Evolutionary conservation across 64 coral and sea anemone species (phyloP), one percentile per base, ranked within the genome.

Genomic region (Stichodactyla mertensii): DNA sequence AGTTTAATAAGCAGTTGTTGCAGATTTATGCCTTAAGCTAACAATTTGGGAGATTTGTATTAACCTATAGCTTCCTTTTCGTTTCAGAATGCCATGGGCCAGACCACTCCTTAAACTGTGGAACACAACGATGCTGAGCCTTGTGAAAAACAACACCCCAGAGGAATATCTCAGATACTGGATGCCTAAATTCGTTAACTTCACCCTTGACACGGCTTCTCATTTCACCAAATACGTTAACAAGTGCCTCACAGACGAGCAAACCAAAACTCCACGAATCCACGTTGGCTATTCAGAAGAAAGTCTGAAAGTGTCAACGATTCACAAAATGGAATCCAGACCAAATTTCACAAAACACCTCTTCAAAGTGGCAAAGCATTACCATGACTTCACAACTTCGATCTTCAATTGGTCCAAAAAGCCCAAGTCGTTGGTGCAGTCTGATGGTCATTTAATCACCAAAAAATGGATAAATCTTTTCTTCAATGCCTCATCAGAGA

Each of bases 91-190:
- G 89, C 93, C 93, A 18, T 91, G 93, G 93, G 81, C 54, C 7
- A 89, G 93, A 70, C 74, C 77, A 36, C 77, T 66, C n/a, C 71
- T 94, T 80, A 80, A 64, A 55, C 52, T 62, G 51, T 94, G 89
- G 93, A 94, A 94, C 59, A 51, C 89, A 4, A 94, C 93, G 0
- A 94, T 94, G 93, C 62, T 91, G 11, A 58, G 57, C 51, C 77
- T 79, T 55, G 55, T 67, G 28, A 83, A 82, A 59, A 94, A 91
- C 59, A 58, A 91, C 86, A 91, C 85, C 2, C 90, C 89, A 89
- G 89, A 94, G 61, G 82, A 52, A 57, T 88, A 81, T 55, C 67
- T 82, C 0, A 51, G 89, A 67, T 52, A 74, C 57, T 91, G 87
- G 52, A 80, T 91, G 52, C 93, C 93, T 7, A 45, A 61, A 22